These are phyloP conservation scores for Herpailurus yagouaroundi DNA, from an alignment of 2,113 vertebrate species.

Conservation along the genomic window DNA sequence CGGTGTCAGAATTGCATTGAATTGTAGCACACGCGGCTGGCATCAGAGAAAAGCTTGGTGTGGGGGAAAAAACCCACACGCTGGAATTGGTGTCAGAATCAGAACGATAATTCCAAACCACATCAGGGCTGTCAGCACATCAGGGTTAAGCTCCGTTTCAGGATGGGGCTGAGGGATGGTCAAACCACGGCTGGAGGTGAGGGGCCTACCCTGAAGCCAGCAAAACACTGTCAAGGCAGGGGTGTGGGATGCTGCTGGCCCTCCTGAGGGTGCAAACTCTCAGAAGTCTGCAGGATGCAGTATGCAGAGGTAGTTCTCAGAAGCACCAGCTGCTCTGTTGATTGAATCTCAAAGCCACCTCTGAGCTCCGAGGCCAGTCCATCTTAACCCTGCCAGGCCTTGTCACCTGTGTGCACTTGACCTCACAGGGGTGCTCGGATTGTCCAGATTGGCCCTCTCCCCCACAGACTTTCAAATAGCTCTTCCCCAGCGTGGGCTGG, in stretches of 20 bases:
- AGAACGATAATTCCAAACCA: not conserved
- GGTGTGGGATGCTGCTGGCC: not conserved
- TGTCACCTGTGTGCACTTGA: not conserved
- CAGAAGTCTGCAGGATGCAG: not conserved
- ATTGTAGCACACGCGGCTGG: too few species aligned
- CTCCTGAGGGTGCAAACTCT: not conserved
- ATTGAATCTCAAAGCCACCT: conserved; percentile 19
- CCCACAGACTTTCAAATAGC: not conserved
- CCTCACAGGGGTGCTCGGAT: not conserved
- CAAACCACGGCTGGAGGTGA: too few species aligned
- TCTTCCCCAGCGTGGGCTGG: not conserved
- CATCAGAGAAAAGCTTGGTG: not conserved
- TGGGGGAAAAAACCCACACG: not conserved
- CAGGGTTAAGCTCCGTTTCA: not conserved
- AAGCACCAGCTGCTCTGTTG: not conserved
- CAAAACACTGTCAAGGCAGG: too few species aligned
- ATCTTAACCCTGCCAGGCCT: not conserved
- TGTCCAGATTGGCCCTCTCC: not conserved
- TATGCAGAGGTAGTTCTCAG: not conserved
- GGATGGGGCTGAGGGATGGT: too few species aligned
- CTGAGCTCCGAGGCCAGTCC: not conserved
- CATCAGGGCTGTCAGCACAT: not conserved
- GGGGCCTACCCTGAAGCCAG: not conserved
- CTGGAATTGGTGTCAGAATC: not conserved
- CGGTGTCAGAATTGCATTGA: not conserved